Conservation (phyloP, 2,888 invertebrate species). For the Nymphalis polychloros region DNA sequence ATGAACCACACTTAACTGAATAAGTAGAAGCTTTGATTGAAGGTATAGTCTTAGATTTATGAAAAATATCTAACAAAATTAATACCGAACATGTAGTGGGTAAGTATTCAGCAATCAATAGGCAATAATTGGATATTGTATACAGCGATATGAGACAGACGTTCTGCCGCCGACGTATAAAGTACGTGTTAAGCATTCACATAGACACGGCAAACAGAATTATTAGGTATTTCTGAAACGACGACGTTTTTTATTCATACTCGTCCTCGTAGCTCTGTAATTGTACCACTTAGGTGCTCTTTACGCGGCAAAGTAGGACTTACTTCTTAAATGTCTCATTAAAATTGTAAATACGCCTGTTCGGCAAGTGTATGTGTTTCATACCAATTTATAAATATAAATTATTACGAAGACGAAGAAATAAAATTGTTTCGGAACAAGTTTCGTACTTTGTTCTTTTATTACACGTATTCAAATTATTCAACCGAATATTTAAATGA, state of each 20-base stretch:
- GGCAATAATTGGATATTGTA: constrained; percentile 17
- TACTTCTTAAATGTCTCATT: constrained; percentile 30
- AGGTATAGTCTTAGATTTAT: too few relatives aligned
- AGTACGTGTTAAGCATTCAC: constrained; percentile 30
- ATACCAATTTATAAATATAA: not conserved
- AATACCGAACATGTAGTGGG: not conserved
- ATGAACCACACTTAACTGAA: too few relatives aligned
- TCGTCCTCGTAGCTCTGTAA: constrained; percentile 25
- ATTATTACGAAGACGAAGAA: not conserved
- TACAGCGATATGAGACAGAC: constrained; percentile 7
- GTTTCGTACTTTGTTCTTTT: not conserved
- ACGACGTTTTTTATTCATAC: constrained; percentile 35
- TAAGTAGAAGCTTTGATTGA: too few relatives aligned
- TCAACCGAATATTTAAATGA: not conserved
- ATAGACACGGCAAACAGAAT: constrained; percentile 18
- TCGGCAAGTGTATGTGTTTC: constrained; percentile 6
- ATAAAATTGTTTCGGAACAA: not conserved
- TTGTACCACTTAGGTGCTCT: constrained; percentile 32
- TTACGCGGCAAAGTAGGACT: constrained; percentile 21
- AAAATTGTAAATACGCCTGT: constrained; percentile 23
- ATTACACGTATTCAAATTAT: not conserved
- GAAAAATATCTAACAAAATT: not conserved
- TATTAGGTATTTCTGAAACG: constrained; percentile 30
- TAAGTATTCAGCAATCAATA: not conserved
- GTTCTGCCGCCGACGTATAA: constrained; percentile 13